Percentiles rank a stretch among this genome's conserved stretches.
Conservation (phyloP, 2,113 vertebrate genomes). For the Sander vitreus region DNA sequence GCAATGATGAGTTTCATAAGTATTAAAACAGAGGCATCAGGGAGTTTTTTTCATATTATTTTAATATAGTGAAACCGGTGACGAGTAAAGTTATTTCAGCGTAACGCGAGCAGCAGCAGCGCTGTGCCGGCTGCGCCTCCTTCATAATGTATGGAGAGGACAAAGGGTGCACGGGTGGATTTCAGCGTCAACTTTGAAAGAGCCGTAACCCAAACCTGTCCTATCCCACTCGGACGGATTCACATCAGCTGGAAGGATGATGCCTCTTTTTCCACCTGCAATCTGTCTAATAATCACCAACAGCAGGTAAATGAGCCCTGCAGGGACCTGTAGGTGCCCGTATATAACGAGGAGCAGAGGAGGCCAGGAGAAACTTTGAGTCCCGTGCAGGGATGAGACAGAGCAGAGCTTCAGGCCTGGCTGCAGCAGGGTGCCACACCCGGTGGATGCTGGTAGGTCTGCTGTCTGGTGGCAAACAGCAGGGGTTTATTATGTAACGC, state of each 20-base stretch:
- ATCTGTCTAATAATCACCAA: conserved; percentile 84
- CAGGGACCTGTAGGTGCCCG: conserved; percentile 42
- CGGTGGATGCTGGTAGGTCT: conserved; percentile 59
- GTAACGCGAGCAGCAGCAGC: conserved; percentile 52
- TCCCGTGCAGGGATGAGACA: background rate
- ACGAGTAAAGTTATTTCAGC: conserved; percentile 42
- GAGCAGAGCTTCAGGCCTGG: conserved; percentile 22
- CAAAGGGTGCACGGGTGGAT: conserved; percentile 79
- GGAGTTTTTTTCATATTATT: background rate
- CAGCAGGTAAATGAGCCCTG: conserved; percentile 87
- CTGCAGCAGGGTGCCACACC: conserved; percentile 55
- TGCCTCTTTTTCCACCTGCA: conserved; percentile 78
- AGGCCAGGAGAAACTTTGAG: conserved; percentile 37
- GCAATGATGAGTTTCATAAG: background rate
- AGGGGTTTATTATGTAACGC: background rate
- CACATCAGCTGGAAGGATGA: conserved; percentile 77
- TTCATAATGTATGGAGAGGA: conserved; percentile 82
- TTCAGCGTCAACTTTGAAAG: conserved; percentile 73
- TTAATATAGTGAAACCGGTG: background rate
- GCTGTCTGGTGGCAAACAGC: background rate
- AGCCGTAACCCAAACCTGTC: conserved; percentile 79
- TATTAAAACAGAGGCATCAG: background rate
- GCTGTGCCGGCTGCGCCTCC: conserved; percentile 74
- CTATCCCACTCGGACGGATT: conserved; percentile 42
- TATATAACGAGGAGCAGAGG: conserved; percentile 71